phyloP scores from a whole-genome alignment of 2,797 vertebrate species.

The Sylvia borin region DNA sequence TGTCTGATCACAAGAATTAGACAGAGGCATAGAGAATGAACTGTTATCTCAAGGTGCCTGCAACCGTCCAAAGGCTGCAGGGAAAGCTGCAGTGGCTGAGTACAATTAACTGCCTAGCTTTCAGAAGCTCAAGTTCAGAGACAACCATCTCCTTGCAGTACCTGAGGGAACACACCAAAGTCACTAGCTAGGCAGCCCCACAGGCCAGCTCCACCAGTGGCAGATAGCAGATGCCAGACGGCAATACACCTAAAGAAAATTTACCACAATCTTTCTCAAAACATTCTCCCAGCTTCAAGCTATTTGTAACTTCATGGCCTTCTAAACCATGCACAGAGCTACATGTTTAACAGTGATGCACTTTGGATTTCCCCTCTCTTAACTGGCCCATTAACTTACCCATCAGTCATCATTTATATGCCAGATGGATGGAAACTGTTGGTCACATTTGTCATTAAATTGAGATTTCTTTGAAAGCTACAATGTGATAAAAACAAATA shows the following conservation, averaged over 20 bases:
- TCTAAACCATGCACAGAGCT: background rate
- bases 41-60: background rate
- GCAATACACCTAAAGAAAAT: background rate
- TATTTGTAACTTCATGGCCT: background rate
- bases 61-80: background rate
- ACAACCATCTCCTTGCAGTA: background rate
- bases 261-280: background rate
- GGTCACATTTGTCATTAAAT: background rate
- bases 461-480: background rate
- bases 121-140: background rate
- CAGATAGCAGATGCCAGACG: background rate
- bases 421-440: background rate
- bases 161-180: background rate
- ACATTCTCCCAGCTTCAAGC: background rate
- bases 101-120: background rate
- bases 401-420: background rate
- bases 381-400: background rate
- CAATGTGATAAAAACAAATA: background rate
- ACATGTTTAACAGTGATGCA: background rate
- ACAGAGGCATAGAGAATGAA: background rate
- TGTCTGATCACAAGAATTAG: background rate
- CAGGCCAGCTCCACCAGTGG: background rate
- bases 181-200: background rate
- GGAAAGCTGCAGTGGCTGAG: background rate
- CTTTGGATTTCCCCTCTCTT: background rate